Base-by-base conservation (phyloP, 2,888 invertebrate species). In the Spilosoma lubricipeda region DNA sequence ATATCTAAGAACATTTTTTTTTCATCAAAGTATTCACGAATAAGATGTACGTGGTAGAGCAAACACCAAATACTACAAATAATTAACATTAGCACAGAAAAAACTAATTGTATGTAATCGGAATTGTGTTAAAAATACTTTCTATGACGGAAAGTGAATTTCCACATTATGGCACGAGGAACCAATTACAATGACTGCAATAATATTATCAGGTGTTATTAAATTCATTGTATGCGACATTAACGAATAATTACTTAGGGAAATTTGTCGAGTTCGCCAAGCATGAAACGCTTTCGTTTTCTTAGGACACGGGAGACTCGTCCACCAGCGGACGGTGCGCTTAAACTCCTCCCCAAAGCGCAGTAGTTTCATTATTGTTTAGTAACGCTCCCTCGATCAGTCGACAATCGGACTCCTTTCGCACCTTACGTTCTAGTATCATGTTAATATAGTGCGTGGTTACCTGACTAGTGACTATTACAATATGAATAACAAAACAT, bases 241-340 rank as follows among this genome's bases (percentile, higher is more conserved):
- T 91, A 90, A 84, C 88, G 90, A 91, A 92, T 92, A 92, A 92
- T 93, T 93, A 90, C 91, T 91, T 90, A 89, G 91, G 93, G 92
- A 94, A 94, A 95, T 90, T 93, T 89, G 90, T 91, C 82, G 88
- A 88, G 90, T 89, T 87, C 86, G 84, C 89, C 85, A 90, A 91
- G 93, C 95, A 92, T 94, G 91, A 91, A 90, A 89, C 93, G 92
- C 95, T 95, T 95, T 95, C 95, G 90, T 93, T 95, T 95, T 95
- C 94, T 88, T 90, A 92, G 93, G 94, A 91, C 90, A 83, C 85
- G 86, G 87, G 89, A 86, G 81, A 79, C 79, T 74, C 79, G 85
- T 80, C 79, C 74, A 82, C 81, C 78, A 77, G 80, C 82, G 86
- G 86, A 83, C 86, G 83, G 85, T 86, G 85, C 83, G 85, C 83